These are phyloP conservation scores for Ephydatia muelleri DNA, from an alignment of 37 sponge, comb jelly and placozoan genomes.

Conservation along the genomic window DNA sequence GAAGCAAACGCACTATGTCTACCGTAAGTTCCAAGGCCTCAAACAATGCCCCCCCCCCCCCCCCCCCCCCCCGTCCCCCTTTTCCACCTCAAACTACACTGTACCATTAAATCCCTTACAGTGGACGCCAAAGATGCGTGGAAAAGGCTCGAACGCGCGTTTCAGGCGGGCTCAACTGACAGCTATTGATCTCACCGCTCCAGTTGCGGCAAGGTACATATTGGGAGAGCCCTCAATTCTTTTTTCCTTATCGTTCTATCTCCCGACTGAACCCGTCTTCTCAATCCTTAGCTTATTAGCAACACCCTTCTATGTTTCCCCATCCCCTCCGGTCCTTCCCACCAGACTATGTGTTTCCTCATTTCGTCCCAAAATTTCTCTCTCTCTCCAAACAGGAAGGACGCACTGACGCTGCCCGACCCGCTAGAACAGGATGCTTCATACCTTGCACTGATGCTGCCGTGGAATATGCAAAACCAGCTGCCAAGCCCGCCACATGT, in stretches of 20 bases:
- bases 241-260: too few relatives aligned
- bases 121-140: conserved; percentile 13
- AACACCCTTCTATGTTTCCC: not conserved
- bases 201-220: not conserved
- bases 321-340: too few relatives aligned
- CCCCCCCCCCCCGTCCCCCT: not conserved
- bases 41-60: not conserved
- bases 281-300: not conserved
- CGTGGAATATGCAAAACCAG: not conserved
- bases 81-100: not conserved
- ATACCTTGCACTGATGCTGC: not conserved
- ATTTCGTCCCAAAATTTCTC: not conserved
- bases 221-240: too few relatives aligned
- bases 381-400: not conserved
- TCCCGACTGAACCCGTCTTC: not conserved
- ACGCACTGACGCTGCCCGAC: conserved; percentile 21
- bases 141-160: conserved; percentile 2
- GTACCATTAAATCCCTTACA: not conserved
- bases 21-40: not conserved
- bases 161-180: not conserved
- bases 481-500: not conserved
- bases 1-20: conserved; percentile 31
- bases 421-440: not conserved
- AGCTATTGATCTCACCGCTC: not conserved
- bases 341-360: not conserved